Evolutionary conservation across 2,888 invertebrate species (phyloP).

Genomic region (Agrotis ipsilon): DNA sequence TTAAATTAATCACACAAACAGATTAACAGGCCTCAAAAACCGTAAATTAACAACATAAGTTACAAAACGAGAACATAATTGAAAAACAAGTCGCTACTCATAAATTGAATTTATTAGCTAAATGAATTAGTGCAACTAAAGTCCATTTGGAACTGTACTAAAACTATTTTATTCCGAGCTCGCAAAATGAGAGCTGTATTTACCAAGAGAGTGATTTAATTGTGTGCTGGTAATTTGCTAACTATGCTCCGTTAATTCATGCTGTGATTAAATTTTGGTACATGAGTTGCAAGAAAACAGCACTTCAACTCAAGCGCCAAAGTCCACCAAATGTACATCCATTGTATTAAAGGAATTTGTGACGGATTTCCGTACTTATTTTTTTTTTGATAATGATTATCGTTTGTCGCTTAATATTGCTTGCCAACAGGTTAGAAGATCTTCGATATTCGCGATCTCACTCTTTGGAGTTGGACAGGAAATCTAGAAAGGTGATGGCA

Average conservation of each 20-base stretch:
- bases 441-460: no score
- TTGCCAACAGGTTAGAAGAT: no score
- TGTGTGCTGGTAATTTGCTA: constrained; percentile 1
- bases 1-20: constrained; percentile 30
- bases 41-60: constrained; percentile 22
- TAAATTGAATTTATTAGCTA: constrained; percentile 32
- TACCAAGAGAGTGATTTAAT: constrained; percentile 27
- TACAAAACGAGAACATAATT: constrained; percentile 37
- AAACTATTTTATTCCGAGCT: constrained; percentile 43
- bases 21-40: constrained; percentile 11
- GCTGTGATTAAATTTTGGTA: constrained; percentile 2
- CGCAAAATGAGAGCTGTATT: constrained; percentile 41
- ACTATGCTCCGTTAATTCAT: background rate
- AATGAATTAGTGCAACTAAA: constrained; percentile 50
- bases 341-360: no score
- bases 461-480: no score
- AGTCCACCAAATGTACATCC: no score
- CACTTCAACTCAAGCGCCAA: no score
- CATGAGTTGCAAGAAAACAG: no score
- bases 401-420: no score
- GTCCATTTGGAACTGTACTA: constrained; percentile 22
- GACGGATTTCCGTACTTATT: no score
- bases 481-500: no score
- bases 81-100: constrained; percentile 37
- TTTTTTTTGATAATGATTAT: no score